Evolutionary conservation across 37 sponge, comb jelly and placozoan species (phyloP), one percentile per base, ranked within the genome.

Genomic region (Hormiphora californensis): DNA sequence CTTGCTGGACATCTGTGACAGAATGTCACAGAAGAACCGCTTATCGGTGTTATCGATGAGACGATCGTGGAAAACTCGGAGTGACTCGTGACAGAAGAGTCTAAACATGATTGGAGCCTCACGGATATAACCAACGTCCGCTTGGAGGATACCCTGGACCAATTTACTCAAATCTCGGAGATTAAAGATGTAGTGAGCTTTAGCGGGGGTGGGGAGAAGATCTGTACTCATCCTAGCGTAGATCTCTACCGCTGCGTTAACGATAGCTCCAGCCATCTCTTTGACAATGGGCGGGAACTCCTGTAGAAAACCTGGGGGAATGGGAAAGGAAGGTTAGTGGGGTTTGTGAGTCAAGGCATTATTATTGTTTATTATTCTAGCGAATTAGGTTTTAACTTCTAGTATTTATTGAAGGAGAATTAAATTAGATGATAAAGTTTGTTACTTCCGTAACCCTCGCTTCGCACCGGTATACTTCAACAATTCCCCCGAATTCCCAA

Each of bases 111-210:
- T 92, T 3, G 87, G 68, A 15, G 91, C 89, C 31, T 97, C 98
- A 28, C 98, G 89, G 54, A 97, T 97, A 21, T 94, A 89, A n/a
- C 95, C 92, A 40, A 95, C 91, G 55, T 97, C 95, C 30, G 95
- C 98, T 86, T 97, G 98, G 0, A 97, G 91, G 7, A 97, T 90
- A 61, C 97, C 98, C 87, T 97, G 98, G 40, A 97, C 92, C 81
- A 95, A 93, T 86, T 97, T 97, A 33, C 95, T 95, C 54, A 97
- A 63, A 88, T 97, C 98, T 39, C 98, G 89, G 63, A 97, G 90
- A 63, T 97, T 97, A 90, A 97, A 97, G 32, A 94, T 90, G 89
- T 97, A 97, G 87, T 97, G 98, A 30, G 95, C 93, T 87, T 97
- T 97, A 34, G 95, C 95, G 22, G 98, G 98, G 8, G 98, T 97